Base-by-base conservation (phyloP, 2,888 invertebrate genomes). In the Drosophila niveifrons region DNA sequence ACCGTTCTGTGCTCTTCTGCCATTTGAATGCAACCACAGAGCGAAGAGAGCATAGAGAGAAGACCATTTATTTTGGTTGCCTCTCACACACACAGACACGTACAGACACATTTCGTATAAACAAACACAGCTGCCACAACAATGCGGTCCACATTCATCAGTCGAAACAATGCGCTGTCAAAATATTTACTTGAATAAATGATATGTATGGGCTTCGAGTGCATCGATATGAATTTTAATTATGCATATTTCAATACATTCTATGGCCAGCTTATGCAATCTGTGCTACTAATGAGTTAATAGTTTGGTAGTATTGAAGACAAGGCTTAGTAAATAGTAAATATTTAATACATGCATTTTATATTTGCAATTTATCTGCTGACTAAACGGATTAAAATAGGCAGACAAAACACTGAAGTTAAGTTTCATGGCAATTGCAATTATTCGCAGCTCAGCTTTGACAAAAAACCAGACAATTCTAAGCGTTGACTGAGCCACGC, bases 401-500 rank as follows among this genome's bases (percentile, higher is more conserved):
- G 23, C 13, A 23, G 10, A 23, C 6, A 23, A n/a, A 28, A 23
- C 15, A 6, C n/a, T 41, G 28, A 3, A 13, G 18, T 52, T 44
- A 18, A 11, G 46, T 18, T 47, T 18, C 43, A 9, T 41, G 47
- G 77, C 66, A 34, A 34, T n/a, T 57, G 64, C 61, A 55, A 78
- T 78, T 68, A 62, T 34, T 61, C 59, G 59, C 78, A 78, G 68
- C 68, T 75, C 78, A 72, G 23, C 51, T 23, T 23, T 36, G 11
- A 6, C 52, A 28, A 15, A 9, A 9, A 43, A 31, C 41, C 56
- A 17, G 44, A 75, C 63, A 75, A 69, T 79, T 79, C 67, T 71
- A 80, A 80, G 71, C 80, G 59, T 44, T 74, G 67, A 77, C 83
- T 79, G 76, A 86, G 81, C 68, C 84, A 87, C 82, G 67, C 81